A percentile compares a stretch with the other conserved stretches of the same genome.
Conservation (phyloP, 2,888 invertebrate species). For the Cryptus armator region DNA sequence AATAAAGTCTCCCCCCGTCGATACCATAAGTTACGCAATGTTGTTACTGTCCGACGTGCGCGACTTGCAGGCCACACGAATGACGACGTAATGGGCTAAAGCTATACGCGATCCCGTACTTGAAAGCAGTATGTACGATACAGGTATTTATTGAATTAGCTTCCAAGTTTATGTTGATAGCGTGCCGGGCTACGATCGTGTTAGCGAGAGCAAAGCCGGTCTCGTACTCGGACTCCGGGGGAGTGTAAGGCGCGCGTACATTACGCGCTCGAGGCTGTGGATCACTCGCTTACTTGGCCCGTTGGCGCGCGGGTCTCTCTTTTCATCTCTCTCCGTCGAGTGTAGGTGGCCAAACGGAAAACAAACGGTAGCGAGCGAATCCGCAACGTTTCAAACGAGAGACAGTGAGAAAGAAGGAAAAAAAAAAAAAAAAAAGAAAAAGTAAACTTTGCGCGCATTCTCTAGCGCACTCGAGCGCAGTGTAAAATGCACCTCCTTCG, state of each 20-base stretch:
- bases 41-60: constrained; percentile 42
- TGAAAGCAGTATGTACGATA: constrained; percentile 50
- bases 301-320: not conserved
- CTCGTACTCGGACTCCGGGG: constrained; percentile 16
- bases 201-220: not conserved
- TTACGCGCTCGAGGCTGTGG: constrained; percentile 33
- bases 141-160: constrained; percentile 61
- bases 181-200: constrained; percentile 16
- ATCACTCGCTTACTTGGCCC: constrained; percentile 25
- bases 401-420: constrained; percentile 1
- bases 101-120: constrained; percentile 40
- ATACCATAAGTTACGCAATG: constrained; percentile 52
- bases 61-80: constrained; percentile 43
- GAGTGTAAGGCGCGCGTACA: constrained; percentile 8
- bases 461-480: not conserved
- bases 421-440: constrained; percentile 14
- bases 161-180: constrained; percentile 56
- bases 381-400: constrained; percentile 18
- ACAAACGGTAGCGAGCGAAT: constrained; percentile 30
- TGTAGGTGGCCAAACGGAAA: constrained; percentile 44
- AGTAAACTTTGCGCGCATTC: too few relatives aligned
- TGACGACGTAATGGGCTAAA: constrained; percentile 51
- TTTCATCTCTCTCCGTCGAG: not conserved
- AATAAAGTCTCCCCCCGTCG: constrained; percentile 35
- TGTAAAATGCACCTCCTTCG: constrained; percentile 34